These are phyloP conservation scores for Lepidurus apus DNA, from an alignment of 1,140 invertebrate species.

Conservation along the genomic window DNA sequence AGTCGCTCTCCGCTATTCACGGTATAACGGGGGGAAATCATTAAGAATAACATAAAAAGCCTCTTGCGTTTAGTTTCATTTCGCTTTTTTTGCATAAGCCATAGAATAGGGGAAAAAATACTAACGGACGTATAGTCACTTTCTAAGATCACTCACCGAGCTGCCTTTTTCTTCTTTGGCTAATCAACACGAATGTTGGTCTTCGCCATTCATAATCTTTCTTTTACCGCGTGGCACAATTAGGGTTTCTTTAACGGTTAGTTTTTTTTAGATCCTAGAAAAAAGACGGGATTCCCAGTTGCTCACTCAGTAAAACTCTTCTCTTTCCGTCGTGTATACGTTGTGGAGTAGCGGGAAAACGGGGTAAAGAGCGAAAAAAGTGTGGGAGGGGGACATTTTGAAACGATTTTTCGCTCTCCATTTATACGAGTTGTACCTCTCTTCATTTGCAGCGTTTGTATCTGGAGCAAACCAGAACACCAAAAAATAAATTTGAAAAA, in stretches of 20 bases:
- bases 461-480: neutral
- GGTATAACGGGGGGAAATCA: neutral
- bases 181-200: neutral
- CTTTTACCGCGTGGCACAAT: neutral
- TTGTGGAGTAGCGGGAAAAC: neutral
- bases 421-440: neutral
- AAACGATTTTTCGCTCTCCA: neutral
- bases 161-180: conserved; percentile 2
- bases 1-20: neutral
- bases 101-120: neutral
- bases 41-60: neutral
- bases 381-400: no score
- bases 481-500: neutral
- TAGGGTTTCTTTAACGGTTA: neutral
- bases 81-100: neutral
- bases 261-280: neutral
- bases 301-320: neutral
- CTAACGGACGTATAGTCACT: neutral
- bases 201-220: neutral
- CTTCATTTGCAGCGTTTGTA: neutral
- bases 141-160: neutral
- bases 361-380: neutral
- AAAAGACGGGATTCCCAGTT: neutral
- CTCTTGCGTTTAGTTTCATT: neutral
- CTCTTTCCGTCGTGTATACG: neutral